phyloP scores from a whole-genome alignment of 2,888 invertebrate species.

The Tenthredo livida region DNA sequence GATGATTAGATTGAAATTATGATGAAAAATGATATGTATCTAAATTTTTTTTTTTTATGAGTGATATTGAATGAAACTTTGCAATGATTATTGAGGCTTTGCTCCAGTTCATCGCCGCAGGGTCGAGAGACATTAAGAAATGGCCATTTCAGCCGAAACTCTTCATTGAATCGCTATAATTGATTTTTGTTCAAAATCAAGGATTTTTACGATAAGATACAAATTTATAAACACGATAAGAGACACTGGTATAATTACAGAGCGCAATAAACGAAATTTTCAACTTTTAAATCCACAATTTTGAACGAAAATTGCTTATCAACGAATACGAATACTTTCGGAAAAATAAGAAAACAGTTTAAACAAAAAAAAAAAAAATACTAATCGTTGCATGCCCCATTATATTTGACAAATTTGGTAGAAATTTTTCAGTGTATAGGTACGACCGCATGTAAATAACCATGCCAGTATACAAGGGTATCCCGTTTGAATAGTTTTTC shows the following conservation, averaged over 20 bases:
- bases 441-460: not conserved
- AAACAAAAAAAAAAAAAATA: not conserved
- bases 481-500: no score
- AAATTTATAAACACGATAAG: not conserved
- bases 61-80: not conserved
- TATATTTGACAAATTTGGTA: not conserved
- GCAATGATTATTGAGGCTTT: not conserved
- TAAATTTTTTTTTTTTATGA: not conserved
- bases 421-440: not conserved
- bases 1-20: not conserved
- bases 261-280: not conserved
- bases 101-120: slow-evolving; percentile 36
- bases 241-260: not conserved
- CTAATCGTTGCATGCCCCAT: slow-evolving; percentile 29
- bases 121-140: slow-evolving; percentile 6
- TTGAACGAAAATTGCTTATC: not conserved
- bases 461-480: not conserved
- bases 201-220: not conserved
- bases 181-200: not conserved
- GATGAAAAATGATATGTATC: slow-evolving; percentile 1
- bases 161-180: not conserved
- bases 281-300: not conserved
- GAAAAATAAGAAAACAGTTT: not conserved
- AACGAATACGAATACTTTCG: not conserved
- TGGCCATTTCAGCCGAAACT: not conserved